A percentile compares a stretch with the other conserved stretches of the same genome.
These are phyloP conservation scores for Heliocidaris tuberculata DNA, from an alignment of 35 echinoderm and acorn worm species.

Conservation along the genomic window DNA sequence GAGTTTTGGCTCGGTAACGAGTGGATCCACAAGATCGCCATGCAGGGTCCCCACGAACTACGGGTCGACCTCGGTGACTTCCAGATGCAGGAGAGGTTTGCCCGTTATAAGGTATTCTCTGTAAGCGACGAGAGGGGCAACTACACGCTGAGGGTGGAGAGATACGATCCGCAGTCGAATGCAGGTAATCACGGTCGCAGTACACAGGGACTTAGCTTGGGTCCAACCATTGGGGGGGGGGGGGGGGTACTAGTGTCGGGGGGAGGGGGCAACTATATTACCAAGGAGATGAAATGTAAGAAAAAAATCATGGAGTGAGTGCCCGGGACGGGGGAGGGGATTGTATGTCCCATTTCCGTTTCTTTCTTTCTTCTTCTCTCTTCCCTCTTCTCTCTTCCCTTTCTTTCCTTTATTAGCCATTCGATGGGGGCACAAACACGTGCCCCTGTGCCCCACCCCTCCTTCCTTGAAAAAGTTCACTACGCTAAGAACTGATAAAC, in stretches of 20 bases:
- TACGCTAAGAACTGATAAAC: too few relatives aligned
- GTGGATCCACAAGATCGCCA: conserved; percentile 58
- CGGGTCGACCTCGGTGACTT: conserved; percentile 58
- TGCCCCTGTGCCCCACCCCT: too few relatives aligned
- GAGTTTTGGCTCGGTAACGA: conserved; percentile 85
- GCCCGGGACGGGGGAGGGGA: too few relatives aligned
- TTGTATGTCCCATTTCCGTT: background rate
- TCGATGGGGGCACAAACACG: too few relatives aligned
- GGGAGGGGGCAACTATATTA: background rate
- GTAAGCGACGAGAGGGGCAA: conserved; percentile 55
- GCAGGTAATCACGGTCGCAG: background rate
- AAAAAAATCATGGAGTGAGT: too few relatives aligned
- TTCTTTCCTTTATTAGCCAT: background rate
- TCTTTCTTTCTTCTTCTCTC: background rate
- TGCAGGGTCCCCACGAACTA: conserved; percentile 66
- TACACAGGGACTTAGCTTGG: background rate
- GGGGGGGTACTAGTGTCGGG: background rate
- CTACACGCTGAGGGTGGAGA: conserved; percentile 66
- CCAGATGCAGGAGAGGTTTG: conserved; percentile 33
- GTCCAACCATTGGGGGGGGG: too few relatives aligned
- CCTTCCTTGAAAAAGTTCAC: too few relatives aligned
- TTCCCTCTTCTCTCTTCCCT: background rate
- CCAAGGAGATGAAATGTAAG: too few relatives aligned
- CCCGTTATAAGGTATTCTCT: conserved; percentile 56
- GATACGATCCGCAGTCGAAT: conserved; percentile 39